phyloP scores from a whole-genome alignment of 2,888 invertebrate genomes.

The Eristalis arbustorum region DNA sequence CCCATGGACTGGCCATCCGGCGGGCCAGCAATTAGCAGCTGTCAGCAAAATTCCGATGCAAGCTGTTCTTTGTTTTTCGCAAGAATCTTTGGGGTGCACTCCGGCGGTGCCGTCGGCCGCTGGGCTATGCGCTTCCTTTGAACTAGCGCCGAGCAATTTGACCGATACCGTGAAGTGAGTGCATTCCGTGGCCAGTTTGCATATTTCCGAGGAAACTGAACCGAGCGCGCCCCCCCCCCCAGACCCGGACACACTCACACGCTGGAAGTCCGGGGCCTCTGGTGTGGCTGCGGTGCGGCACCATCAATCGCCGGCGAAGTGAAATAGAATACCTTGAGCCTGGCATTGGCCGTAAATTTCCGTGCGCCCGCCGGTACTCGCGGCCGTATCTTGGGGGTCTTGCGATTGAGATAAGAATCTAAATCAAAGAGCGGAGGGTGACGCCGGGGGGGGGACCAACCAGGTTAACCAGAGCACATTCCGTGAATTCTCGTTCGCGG shows the following conservation, averaged over 20 bases:
- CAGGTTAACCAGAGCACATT: constrained; percentile 63
- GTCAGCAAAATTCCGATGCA: constrained; percentile 50
- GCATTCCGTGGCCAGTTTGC: constrained; percentile 58
- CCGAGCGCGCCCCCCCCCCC: constrained; percentile 36
- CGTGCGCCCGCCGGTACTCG: background rate
- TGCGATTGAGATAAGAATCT: constrained; percentile 61
- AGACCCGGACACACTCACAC: background rate
- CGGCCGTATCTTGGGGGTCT: constrained; percentile 51
- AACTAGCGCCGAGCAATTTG: constrained; percentile 56
- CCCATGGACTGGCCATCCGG: constrained; percentile 34
- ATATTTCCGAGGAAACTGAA: constrained; percentile 58
- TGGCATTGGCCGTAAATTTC: constrained; percentile 66
- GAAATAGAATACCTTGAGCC: constrained; percentile 63
- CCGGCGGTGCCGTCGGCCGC: constrained; percentile 15
- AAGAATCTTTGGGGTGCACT: constrained; percentile 49
- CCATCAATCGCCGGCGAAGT: constrained; percentile 59
- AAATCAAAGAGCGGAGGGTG: constrained; percentile 48
- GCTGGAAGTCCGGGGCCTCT: background rate
- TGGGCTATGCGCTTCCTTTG: constrained; percentile 55
- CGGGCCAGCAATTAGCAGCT: constrained; percentile 55
- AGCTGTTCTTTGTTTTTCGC: background rate
- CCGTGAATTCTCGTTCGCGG: constrained; percentile 41
- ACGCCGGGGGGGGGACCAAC: background rate
- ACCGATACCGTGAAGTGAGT: constrained; percentile 64
- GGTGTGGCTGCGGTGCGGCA: constrained; percentile 40